phyloP scores from a whole-genome alignment of 2,797 vertebrate species.

The Cossypha caffra region DNA sequence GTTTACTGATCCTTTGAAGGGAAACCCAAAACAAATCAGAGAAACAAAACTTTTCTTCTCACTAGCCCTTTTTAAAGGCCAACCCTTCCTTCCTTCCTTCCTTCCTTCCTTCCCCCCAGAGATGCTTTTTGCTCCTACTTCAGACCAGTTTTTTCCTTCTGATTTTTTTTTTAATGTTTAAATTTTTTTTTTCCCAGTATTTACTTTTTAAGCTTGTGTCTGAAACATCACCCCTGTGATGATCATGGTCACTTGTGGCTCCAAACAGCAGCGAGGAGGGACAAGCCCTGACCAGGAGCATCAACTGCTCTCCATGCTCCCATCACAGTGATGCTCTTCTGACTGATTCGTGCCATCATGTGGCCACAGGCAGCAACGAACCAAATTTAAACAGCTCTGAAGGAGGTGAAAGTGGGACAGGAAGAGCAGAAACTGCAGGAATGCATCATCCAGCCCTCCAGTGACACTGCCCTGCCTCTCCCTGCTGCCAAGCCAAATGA shows the following conservation, averaged over 20 bases:
- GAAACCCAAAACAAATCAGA: not conserved
- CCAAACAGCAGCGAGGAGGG: not conserved
- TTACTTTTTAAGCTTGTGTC: not conserved
- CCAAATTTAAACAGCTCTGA: not conserved
- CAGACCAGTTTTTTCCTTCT: not conserved
- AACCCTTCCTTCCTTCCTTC: no score
- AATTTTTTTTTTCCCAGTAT: fast-evolving
- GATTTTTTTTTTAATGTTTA: not conserved
- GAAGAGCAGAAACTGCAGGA: not conserved
- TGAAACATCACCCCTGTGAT: not conserved
- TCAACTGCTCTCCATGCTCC: not conserved
- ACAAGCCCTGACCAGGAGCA: not conserved
- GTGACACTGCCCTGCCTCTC: not conserved
- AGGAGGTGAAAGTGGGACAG: not conserved
- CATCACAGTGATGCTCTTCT: not conserved
- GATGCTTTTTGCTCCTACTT: not conserved
- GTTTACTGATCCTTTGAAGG: not conserved
- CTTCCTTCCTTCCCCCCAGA: no score
- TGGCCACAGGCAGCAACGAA: slow-evolving; percentile 56
- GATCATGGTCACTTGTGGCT: slow-evolving; percentile 5
- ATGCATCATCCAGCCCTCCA: not conserved
- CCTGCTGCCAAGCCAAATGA: not conserved
- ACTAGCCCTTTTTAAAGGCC: no score
- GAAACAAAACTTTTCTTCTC: not conserved
- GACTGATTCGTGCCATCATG: slow-evolving; percentile 75